A percentile compares a stretch with the other conserved stretches of the same genome.
Evolutionary conservation across 2,797 vertebrate genomes (phyloP).

Genomic region (Lacerta viridis): DNA sequence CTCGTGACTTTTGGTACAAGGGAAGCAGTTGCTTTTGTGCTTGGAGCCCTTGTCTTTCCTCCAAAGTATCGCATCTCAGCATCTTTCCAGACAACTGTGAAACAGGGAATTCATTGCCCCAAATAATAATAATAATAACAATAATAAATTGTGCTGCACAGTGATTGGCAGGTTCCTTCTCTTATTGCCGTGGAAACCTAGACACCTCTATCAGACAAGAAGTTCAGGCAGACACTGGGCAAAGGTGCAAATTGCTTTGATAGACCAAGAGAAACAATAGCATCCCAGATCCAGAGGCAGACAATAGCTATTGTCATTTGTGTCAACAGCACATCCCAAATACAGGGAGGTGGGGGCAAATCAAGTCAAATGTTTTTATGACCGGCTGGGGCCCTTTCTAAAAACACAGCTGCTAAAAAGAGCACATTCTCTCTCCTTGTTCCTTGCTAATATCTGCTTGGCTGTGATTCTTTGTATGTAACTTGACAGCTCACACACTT

Average conservation of each 20-base stretch:
- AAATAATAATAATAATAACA: background rate
- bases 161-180: slow-evolving; percentile 53
- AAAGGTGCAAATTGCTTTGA: background rate
- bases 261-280: background rate
- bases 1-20: background rate
- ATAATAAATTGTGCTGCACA: background rate
- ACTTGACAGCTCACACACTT: background rate
- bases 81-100: background rate
- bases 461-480: too few relatives aligned
- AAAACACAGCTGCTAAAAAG: slow-evolving; percentile 55
- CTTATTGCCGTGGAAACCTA: background rate
- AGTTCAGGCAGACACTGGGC: background rate
- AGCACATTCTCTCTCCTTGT: slow-evolving; percentile 41
- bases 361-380: slow-evolving; percentile 53
- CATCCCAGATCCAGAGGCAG: slow-evolving; percentile 23
- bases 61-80: slow-evolving; percentile 1
- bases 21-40: background rate
- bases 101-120: background rate
- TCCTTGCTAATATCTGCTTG: background rate
- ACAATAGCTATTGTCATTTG: slow-evolving; percentile 52
- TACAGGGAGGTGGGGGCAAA: slow-evolving; percentile 34
- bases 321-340: slow-evolving; percentile 4
- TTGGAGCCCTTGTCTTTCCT: background rate
- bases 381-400: slow-evolving; percentile 58
- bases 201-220: background rate